phyloP scores from a whole-genome alignment of 2,888 invertebrate genomes.

The Cabera pusaria region DNA sequence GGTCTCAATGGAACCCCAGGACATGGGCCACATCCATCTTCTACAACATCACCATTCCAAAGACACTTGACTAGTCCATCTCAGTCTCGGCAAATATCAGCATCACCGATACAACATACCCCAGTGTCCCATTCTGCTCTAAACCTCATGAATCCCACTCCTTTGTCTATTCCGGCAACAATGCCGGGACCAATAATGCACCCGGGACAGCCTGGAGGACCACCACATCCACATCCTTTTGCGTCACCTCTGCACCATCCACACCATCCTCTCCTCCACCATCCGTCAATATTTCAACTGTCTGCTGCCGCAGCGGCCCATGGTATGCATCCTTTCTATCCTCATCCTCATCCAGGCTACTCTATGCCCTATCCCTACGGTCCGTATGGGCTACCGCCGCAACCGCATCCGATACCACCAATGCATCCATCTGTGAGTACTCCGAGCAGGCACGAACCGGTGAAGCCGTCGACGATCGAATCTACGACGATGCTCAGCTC shows the following conservation, averaged over 20 bases:
- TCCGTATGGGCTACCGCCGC: slow-evolving; percentile 88
- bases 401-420: slow-evolving; percentile 89
- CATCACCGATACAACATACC: slow-evolving; percentile 73
- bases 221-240: slow-evolving; percentile 87
- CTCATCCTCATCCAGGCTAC: slow-evolving; percentile 87
- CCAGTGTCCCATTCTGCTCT: slow-evolving; percentile 85
- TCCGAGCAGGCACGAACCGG: slow-evolving; percentile 74
- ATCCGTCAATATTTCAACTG: slow-evolving; percentile 80
- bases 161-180: slow-evolving; percentile 84
- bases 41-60: slow-evolving; percentile 78
- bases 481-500: slow-evolving; percentile 87
- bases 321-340: slow-evolving; percentile 88
- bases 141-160: slow-evolving; percentile 84
- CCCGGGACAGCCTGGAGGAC: slow-evolving; percentile 88
- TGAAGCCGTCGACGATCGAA: slow-evolving; percentile 82
- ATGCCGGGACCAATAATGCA: slow-evolving; percentile 88
- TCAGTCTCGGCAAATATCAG: slow-evolving; percentile 74
- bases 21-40: slow-evolving; percentile 65
- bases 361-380: slow-evolving; percentile 87
- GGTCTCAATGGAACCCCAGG: slow-evolving; percentile 65
- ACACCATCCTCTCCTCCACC: slow-evolving; percentile 86
- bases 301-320: slow-evolving; percentile 86
- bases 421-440: slow-evolving; percentile 79
- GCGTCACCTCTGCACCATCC: slow-evolving; percentile 88
- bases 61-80: slow-evolving; percentile 77